Percentiles rank a stretch among this genome's conserved stretches.
These are phyloP conservation scores for Phrynocephalus vlangalii DNA, from an alignment of 2,797 vertebrate genomes.

Conservation along the genomic window DNA sequence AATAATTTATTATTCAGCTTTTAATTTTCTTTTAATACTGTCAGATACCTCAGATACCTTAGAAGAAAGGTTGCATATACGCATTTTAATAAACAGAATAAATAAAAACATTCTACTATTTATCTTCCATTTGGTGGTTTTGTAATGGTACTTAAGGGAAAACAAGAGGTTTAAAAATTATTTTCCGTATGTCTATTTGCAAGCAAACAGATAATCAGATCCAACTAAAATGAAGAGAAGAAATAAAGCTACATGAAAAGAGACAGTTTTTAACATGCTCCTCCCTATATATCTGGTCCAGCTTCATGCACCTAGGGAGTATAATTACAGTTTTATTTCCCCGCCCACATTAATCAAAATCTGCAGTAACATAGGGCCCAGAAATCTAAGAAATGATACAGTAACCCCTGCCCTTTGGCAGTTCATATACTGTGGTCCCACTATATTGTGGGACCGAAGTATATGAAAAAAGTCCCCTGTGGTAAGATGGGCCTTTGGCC, in stretches of 20 bases:
- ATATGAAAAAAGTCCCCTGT: too few relatives aligned
- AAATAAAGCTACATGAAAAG: background rate
- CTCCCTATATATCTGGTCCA: background rate
- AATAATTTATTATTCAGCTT: too few relatives aligned
- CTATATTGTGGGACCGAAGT: too few relatives aligned
- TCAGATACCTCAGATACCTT: too few relatives aligned
- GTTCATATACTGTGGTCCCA: too few relatives aligned
- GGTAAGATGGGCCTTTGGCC: too few relatives aligned
- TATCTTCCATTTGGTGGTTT: background rate
- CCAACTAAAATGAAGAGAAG: background rate
- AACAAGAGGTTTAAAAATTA: background rate
- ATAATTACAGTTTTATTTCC: background rate
- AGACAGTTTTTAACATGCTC: background rate
- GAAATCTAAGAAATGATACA: background rate
- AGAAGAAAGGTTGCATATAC: too few relatives aligned
- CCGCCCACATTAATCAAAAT: background rate
- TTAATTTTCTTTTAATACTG: too few relatives aligned
- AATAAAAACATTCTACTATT: background rate
- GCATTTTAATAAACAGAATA: too few relatives aligned
- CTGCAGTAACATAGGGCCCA: background rate
- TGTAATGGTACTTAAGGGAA: background rate
- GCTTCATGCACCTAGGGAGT: background rate
- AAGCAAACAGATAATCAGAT: background rate
- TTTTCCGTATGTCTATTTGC: background rate
- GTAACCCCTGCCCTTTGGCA: too few relatives aligned